Conservation (phyloP, 1,140 invertebrate genomes). For the Trachymyrmex cornetzi region DNA sequence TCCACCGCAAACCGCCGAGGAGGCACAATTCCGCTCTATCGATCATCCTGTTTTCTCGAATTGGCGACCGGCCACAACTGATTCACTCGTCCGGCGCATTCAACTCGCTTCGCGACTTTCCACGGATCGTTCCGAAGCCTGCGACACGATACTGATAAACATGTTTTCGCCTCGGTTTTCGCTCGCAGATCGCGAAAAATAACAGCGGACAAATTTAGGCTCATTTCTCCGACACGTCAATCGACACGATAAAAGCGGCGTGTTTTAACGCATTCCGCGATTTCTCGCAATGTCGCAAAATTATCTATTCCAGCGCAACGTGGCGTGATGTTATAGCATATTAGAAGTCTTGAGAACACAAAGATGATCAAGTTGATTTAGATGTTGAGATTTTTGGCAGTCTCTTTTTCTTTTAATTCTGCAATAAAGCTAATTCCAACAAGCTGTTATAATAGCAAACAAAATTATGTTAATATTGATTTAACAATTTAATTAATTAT, state of each 20-base stretch:
- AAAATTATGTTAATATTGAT: not conserved
- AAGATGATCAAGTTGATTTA: not conserved
- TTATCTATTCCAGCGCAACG: not conserved
- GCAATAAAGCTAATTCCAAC: not conserved
- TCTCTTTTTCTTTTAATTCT: not conserved
- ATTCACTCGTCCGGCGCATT: constrained; percentile 37
- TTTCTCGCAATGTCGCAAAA: not conserved
- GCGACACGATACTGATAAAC: constrained; percentile 42
- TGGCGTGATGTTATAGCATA: not conserved
- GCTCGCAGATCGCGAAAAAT: constrained; percentile 44
- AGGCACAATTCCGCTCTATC: not conserved
- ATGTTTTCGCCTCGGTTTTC: too few relatives aligned
- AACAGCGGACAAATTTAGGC: constrained; percentile 9
- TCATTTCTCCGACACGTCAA: constrained; percentile 15
- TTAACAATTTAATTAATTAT: not conserved
- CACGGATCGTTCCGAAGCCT: not conserved
- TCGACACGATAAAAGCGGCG: constrained; percentile 24
- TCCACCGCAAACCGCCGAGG: not conserved
- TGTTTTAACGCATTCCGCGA: not conserved
- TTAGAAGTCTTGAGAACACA: not conserved
- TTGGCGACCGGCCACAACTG: constrained; percentile 41
- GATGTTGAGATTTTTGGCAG: not conserved
- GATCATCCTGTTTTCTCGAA: constrained; percentile 53
- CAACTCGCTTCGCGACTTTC: constrained; percentile 33
- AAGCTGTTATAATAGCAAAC: not conserved